Evolutionary conservation across 1,140 invertebrate genomes (phyloP), one percentile per base, ranked within the genome.

Genomic region (Arion vulgaris): DNA sequence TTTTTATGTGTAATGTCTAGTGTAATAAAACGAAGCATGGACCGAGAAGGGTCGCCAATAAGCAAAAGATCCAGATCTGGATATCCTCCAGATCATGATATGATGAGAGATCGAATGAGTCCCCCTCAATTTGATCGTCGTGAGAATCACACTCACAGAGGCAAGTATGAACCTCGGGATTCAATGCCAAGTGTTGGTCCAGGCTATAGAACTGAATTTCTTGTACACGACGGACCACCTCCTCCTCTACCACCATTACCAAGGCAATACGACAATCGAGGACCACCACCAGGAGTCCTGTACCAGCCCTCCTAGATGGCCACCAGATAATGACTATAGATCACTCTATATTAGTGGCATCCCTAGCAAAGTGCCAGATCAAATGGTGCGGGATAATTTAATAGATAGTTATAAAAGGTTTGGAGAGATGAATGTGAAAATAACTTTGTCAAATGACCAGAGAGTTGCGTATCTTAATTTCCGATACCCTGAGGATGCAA

Each of bases 401-500:
- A 97, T 97, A 88, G 94, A 97, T 71, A 98, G 99, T 90, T 99
- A 98, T 90, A 97, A 97, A 90, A 97, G 98, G 88, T 99, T 96
- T 92, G 98, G 98, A 36, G 98, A 99, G 89, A 96, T 98, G 82
- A 98, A 96, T 88, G 97, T 99, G 39, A 95, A 97, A 89, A 95
- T 99, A 71, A 95, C 96, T 0, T 96, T 98, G 88, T 92, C 96
- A 79, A 90, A 88, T 78, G 97, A 98, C 87, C 97, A 98, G 89
- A 93, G 97, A 51, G 95, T 99, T 13, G 98, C 97, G 0, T 99
- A 99, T 92, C 95, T 99, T 9, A 98, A 98, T 93, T 99, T 99
- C 88, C 94, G 97, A 13, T 98, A 95, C 89, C 95, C 96, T 5
- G 98, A 99, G 91, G 98, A 99, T 93, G 98, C 98, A 0, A 93